These are phyloP conservation scores for Spodoptera littoralis DNA, from an alignment of 2,888 invertebrate genomes.

Conservation along the genomic window DNA sequence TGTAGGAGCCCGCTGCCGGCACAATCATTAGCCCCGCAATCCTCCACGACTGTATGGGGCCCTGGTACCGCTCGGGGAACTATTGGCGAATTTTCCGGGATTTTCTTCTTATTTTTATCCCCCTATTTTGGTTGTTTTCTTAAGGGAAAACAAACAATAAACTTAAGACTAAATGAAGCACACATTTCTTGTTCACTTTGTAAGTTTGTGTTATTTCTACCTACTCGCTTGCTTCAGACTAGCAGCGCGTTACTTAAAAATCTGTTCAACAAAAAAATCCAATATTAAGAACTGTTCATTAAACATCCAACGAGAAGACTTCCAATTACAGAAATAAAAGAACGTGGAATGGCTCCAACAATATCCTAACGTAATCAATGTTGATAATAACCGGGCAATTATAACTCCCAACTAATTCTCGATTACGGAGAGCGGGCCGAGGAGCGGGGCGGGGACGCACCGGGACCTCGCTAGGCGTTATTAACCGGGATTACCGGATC, in stretches of 20 bases:
- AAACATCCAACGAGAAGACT: constrained; percentile 45
- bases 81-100: constrained; percentile 80
- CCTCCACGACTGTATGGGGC: constrained; percentile 75
- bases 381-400: constrained; percentile 80
- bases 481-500: constrained; percentile 88
- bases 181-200: constrained; percentile 27
- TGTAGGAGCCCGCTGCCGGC: constrained; percentile 72
- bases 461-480: constrained; percentile 75
- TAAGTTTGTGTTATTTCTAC: constrained; percentile 12
- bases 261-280: constrained; percentile 37
- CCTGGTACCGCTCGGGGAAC: constrained; percentile 75
- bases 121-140: constrained; percentile 63
- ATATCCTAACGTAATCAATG: constrained; percentile 66
- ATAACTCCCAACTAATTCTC: constrained; percentile 81
- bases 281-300: constrained; percentile 47
- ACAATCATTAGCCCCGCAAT: constrained; percentile 84
- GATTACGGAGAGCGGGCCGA: constrained; percentile 78
- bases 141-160: constrained; percentile 54
- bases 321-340: constrained; percentile 58
- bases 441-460: constrained; percentile 64
- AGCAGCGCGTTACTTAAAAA: constrained; percentile 25
- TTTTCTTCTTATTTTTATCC: constrained; percentile 71
- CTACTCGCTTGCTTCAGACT: constrained; percentile 8
- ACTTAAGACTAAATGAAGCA: constrained; percentile 43
- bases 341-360: constrained; percentile 58